Evolutionary conservation across 2,888 invertebrate genomes (phyloP), one percentile per base, ranked within the genome.

Genomic region (Caradrina clavipalpis): DNA sequence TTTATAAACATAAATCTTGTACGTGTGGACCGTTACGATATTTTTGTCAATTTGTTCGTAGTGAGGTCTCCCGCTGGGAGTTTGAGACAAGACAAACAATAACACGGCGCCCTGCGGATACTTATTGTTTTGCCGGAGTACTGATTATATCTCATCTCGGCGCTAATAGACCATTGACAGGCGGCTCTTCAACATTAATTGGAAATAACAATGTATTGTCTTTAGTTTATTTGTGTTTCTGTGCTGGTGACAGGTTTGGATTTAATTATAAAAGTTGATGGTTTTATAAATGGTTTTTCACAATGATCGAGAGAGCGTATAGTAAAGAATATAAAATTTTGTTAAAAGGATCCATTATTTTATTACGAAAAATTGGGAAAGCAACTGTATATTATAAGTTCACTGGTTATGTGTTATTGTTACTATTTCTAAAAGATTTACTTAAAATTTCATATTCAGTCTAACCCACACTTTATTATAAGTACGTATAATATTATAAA

Each of bases 81-180:
- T 86, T 86, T 85, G 86, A 84, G 89, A 89, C 91, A 88, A 88
- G 91, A 92, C 91, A 94, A 93, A 92, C 92, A 94, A 93, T 91
- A 92, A 92, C 91, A 89, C 72, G 92, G 87, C 91, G 73, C 91
- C 94, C 93, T 85, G 87, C 79, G 82, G 92, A 88, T 91, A 89
- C 90, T 91, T 94, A 94, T 94, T 94, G 94, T 93, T 89, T 93
- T 87, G 83, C 81, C 72, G 71, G 82, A 87, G 81, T 85, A 85
- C 88, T 88, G 92, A 93, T 93, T 91, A 91, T 91, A 90, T 91
- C 93, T 91, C 89, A 88, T 91, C 90, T 89, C 85, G 81, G 89
- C 87, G 89, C 90, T 94, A 93, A 93, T 92, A 90, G 91, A 88
- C 88, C 86, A 91, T 91, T 91, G 91, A 91, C 89, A 88, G 86